These are phyloP conservation scores for Egretta garzetta DNA, from an alignment of 2,113 vertebrate species.

Conservation along the genomic window DNA sequence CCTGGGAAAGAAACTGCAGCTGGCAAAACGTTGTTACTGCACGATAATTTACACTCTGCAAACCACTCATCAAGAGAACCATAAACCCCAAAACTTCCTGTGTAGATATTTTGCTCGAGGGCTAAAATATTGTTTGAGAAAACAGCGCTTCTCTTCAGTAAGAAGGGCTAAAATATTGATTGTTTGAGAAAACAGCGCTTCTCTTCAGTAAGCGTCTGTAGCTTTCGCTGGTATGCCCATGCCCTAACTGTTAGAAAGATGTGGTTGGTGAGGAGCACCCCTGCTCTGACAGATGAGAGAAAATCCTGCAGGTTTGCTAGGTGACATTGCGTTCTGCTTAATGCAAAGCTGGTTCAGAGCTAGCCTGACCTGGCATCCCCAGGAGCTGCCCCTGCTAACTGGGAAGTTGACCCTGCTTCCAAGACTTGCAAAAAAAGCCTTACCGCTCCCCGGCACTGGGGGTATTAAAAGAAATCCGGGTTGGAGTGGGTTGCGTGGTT, in stretches of 20 bases:
- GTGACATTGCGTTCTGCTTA: not conserved
- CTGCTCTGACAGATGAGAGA: not conserved
- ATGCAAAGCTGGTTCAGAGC: not conserved
- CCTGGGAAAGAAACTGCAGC: conserved; percentile 52
- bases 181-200: not conserved
- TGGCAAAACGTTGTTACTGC: conserved; percentile 47
- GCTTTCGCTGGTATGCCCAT: not conserved
- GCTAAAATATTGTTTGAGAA: conserved; percentile 23
- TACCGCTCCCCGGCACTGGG: not conserved
- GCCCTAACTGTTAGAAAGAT: not conserved
- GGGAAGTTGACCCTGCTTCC: not conserved
- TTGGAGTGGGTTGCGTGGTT: not conserved
- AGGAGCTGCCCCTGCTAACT: not conserved
- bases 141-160: not conserved
- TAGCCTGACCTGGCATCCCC: not conserved
- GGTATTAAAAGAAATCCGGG: not conserved
- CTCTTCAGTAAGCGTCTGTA: not conserved
- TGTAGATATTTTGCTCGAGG: not conserved
- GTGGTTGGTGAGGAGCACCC: not conserved
- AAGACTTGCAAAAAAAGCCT: not conserved
- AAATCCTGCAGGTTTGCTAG: not conserved
- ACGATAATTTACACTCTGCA: conserved; percentile 18
- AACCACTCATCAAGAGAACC: conserved; percentile 19
- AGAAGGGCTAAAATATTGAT: conserved; percentile 26
- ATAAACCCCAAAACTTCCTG: conserved; percentile 37